Evolutionary conservation across 1,140 invertebrate species (phyloP).

Genomic region (Phthorimaea operculella): DNA sequence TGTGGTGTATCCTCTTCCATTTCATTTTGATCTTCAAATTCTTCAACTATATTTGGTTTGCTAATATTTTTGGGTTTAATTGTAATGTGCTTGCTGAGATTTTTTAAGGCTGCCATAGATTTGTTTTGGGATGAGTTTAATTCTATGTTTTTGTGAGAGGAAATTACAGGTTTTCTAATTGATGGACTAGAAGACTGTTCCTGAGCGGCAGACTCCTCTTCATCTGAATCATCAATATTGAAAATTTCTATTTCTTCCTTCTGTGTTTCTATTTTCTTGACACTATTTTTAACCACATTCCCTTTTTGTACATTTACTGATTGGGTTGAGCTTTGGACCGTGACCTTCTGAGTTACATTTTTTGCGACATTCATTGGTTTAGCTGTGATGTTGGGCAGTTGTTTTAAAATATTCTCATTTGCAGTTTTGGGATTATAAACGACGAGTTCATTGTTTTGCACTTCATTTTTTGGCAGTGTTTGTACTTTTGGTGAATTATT

Average conservation of each 20-base stretch:
- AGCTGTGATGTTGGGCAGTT: constrained; percentile 40
- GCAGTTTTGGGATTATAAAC: neutral
- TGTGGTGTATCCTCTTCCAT: too few relatives aligned
- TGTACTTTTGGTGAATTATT: neutral
- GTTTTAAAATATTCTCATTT: constrained; percentile 31
- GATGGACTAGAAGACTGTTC: neutral
- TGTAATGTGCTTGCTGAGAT: constrained; percentile 35
- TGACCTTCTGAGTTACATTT: constrained; percentile 2
- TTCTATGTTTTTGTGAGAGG: neutral
- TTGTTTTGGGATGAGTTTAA: neutral
- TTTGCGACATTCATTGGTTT: constrained; percentile 29
- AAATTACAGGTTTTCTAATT: neutral
- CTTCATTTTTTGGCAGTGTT: neutral
- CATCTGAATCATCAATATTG: constrained; percentile 57
- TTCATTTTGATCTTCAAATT: constrained; percentile 8
- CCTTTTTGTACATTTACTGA: neutral
- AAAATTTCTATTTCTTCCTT: constrained; percentile 48
- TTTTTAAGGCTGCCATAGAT: constrained; percentile 3
- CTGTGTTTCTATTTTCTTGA: constrained; percentile 12
- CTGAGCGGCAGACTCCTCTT: constrained; percentile 34
- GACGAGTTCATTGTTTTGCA: neutral
- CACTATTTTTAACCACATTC: neutral
- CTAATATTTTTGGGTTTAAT: constrained; percentile 21
- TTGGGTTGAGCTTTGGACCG: neutral
- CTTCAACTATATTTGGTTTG: constrained; percentile 11